Evolutionary conservation across 2,797 vertebrate species (phyloP), one percentile per base, ranked within the genome.

Genomic region (Neomorphus geoffroyi): DNA sequence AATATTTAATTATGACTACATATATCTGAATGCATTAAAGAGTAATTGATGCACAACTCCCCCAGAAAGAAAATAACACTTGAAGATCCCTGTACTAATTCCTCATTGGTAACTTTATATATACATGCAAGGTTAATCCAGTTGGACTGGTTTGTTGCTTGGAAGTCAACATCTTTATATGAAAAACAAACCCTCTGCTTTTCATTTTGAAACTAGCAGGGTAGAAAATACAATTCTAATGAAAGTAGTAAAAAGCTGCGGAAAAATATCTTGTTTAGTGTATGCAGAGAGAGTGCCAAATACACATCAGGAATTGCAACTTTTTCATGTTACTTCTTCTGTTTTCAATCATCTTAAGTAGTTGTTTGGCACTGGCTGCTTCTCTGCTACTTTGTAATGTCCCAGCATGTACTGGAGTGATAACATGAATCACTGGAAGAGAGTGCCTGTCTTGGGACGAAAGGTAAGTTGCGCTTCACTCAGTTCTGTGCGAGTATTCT

Each of bases 21-120:
- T 96, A 73, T 78, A 91, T 95, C 90, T 90, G 93, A 97, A 94
- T 91, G 96, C 92, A 95, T 97, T 97, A 95, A 97, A 97, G 92
- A 91, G 39, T 82, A 90, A 90, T 45, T 81, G 92, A 78, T 95
- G 73, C 93, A 95, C 90, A 96, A 48, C 64, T 94, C 62, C 80
- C 33, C 7, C 61, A 58, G 80, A 43, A 93, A 88, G 93, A 83
- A 81, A 80, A 53, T 69, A 94, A 93, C 78, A 83, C 90, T 94
- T 85, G 80, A 95, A 95, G 81, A 96, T 89, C 80, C 60, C 88
- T 95, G 45, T 94, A 88, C 86, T 91, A 3, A 94, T 75, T 95
- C 90, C 41, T 91, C 33, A 45, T 71, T 92, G 94, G 62, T 92
- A 85, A 90, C 77, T 92, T 96, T 60, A 61, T 61, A 26, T 58